Conservation (phyloP, 2,113 vertebrate genomes). For the Rallus limicola region DNA sequence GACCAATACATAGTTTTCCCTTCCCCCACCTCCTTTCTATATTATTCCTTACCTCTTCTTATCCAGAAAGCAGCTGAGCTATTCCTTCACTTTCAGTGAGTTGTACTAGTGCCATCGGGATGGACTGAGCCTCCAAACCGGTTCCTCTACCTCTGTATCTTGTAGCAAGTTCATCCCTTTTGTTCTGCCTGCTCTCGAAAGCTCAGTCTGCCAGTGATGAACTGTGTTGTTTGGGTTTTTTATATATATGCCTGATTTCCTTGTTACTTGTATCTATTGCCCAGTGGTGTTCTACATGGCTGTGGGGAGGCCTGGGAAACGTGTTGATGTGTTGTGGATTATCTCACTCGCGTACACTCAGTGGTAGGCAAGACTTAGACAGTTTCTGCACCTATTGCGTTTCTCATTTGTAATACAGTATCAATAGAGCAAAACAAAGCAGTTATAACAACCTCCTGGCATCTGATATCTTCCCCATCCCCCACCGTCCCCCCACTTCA, state of each 20-base stretch:
- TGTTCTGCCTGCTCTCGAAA: neutral
- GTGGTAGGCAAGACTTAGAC: neutral
- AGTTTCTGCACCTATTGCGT: constrained; percentile 37
- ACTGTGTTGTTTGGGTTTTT: neutral
- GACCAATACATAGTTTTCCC: neutral
- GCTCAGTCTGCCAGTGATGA: neutral
- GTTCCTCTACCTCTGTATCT: neutral
- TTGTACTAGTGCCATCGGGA: neutral
- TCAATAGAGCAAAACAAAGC: constrained; percentile 56
- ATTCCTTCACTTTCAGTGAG: neutral
- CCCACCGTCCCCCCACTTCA: neutral
- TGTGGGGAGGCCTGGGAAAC: neutral
- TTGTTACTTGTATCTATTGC: neutral
- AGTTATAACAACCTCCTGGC: neutral
- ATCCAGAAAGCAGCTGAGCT: neutral
- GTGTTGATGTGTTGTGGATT: neutral
- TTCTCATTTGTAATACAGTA: constrained; percentile 28
- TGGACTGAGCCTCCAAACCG: neutral
- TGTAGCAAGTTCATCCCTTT: neutral
- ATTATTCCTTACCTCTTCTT: neutral
- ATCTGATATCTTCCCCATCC: neutral
- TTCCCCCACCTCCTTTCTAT: neutral
- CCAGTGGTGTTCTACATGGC: neutral
- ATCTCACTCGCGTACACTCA: neutral
- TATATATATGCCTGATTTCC: neutral